Base-by-base conservation (phyloP, 2,888 invertebrate species). In the Melieria picta region DNA sequence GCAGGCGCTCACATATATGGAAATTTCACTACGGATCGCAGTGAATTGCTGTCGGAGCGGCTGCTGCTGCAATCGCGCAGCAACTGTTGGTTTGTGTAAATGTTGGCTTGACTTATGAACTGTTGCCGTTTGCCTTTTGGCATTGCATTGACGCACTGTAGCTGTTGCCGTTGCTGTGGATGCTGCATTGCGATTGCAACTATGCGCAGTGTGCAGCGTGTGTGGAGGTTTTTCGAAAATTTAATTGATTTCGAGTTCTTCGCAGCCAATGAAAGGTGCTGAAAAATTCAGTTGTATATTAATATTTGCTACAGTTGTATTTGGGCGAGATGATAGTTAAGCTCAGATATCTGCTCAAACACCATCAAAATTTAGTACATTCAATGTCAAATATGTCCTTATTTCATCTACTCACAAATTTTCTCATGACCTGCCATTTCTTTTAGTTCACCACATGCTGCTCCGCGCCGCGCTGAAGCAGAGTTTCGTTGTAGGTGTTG, bases 391-490 rank as follows among this genome's bases (percentile, higher is more conserved):
- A 30, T 1, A 3, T 30, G 30, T 3, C 30, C 30, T 30, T 57
- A 55, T 45, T 16, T 61, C 65, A 61, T 65, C 60, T 66, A 68
- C 58, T 67, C 61, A 60, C 75, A 73, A 74, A 74, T 74, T 75
- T 75, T 77, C 76, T 75, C 76, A 77, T 77, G 76, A 77, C 76
- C 75, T 75, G 76, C 75, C 73, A 75, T 72, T 72, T 16, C 16
- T 16, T 16, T 16, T 16, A 16, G 16, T 16, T 16, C 16, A 16
- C 16, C 16, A 16, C 16, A 16, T 16, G 16, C 16, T 16, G 16
- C 16, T 16, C 75, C 71, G 72, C 64, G 66, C 60, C 69, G 63
- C 10, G 42, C 42, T n/a, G 48, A 45, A 73, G 65, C 58, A 55
- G 55, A 58, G 67, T 70, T 69, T 67, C 58, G n/a, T 43, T 10